Conservation (phyloP, 2,888 invertebrate species). For the Trichopoda pennipes region DNA sequence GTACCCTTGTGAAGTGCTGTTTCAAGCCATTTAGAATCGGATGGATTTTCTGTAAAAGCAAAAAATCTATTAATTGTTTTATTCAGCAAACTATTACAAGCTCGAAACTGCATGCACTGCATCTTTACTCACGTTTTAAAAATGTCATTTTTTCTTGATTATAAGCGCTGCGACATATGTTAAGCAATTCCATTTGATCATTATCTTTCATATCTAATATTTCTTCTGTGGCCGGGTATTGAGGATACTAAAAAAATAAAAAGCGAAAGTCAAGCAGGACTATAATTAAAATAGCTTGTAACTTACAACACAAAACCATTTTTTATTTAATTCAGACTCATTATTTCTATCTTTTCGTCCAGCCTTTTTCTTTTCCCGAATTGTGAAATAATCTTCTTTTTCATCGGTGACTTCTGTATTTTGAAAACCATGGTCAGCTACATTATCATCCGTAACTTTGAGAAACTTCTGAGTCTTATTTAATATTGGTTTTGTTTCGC, state of each 20-base stretch:
- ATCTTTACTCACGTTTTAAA: conserved; percentile 74
- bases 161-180: conserved; percentile 77
- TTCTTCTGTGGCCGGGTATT: conserved; percentile 74
- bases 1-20: conserved; percentile 81
- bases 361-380: conserved; percentile 66
- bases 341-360: conserved; percentile 43
- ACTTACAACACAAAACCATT: conserved; percentile 79
- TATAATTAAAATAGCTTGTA: neutral
- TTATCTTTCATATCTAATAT: conserved; percentile 79
- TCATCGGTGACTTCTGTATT: conserved; percentile 17
- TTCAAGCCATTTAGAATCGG: conserved; percentile 80
- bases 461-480: conserved; percentile 54
- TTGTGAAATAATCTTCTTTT: conserved; percentile 71
- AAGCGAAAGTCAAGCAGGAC: neutral
- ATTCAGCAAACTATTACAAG: too few relatives aligned
- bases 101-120: neutral
- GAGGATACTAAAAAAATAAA: conserved; percentile 72
- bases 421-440: conserved; percentile 45
- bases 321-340: conserved; percentile 73
- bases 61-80: neutral
- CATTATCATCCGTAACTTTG: conserved; percentile 14
- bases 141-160: conserved; percentile 75
- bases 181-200: conserved; percentile 78
- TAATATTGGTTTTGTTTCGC: conserved; percentile 55
- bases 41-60: conserved; percentile 76